Evolutionary conservation across 2,888 invertebrate species (phyloP).

Genomic region (Synanthedon vespiformis): DNA sequence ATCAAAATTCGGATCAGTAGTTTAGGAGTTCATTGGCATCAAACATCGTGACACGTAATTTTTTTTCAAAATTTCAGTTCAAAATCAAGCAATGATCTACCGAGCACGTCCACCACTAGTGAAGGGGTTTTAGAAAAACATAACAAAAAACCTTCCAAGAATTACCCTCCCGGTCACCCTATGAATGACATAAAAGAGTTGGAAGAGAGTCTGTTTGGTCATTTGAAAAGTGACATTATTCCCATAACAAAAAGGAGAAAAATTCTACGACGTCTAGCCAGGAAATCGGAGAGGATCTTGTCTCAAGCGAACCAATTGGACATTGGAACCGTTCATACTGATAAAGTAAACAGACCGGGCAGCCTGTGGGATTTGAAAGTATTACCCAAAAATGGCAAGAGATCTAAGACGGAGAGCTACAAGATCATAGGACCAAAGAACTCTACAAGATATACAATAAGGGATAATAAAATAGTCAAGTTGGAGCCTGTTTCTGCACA

Average conservation of each 20-base stretch:
- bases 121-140: constrained; percentile 21
- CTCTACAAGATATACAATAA: constrained; percentile 60
- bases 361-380: constrained; percentile 61
- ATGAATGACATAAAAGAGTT: constrained; percentile 64
- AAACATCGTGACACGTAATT: too few relatives aligned
- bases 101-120: constrained; percentile 21
- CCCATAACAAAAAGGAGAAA: constrained; percentile 56
- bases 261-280: constrained; percentile 51
- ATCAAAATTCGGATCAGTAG: too few relatives aligned
- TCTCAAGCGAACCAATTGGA: constrained; percentile 25
- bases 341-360: constrained; percentile 20
- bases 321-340: constrained; percentile 11
- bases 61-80: too few relatives aligned
- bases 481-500: constrained; percentile 28
- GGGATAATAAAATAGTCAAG: constrained; percentile 59
- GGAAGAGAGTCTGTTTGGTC: constrained; percentile 57
- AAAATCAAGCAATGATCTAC: constrained; percentile 13
- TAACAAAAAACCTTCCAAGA: constrained; percentile 22
- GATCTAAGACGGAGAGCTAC: constrained; percentile 13
- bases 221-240: constrained; percentile 45
- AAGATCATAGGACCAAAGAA: constrained; percentile 35
- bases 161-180: constrained; percentile 58
- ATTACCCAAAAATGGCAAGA: constrained; percentile 10
- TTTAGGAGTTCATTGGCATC: too few relatives aligned
- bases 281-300: constrained; percentile 42